phyloP scores from a whole-genome alignment of 1,140 invertebrate genomes.

The Aphidius ervi region DNA sequence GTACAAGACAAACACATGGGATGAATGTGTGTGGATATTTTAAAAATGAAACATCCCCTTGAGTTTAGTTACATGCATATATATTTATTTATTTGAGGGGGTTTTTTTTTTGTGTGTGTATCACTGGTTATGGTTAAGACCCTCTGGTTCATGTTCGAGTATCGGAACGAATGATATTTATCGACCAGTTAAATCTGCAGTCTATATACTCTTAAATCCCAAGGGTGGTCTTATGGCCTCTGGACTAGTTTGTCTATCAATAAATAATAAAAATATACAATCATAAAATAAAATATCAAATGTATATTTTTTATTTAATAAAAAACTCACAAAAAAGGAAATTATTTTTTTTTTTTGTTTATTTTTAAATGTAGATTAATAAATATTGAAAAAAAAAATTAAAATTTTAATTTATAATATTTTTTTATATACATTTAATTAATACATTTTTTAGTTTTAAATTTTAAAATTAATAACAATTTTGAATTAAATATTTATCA shows the following conservation, averaged over 20 bases:
- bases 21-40: conserved; percentile 16
- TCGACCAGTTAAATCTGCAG: conserved; percentile 47
- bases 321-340: no score
- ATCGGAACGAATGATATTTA: conserved; percentile 54
- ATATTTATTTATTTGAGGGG: no score
- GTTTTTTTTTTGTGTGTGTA: neutral
- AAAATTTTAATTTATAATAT: no score
- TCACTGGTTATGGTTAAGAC: conserved; percentile 14
- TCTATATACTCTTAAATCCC: conserved; percentile 42
- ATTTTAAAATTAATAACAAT: no score
- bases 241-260: conserved; percentile 25
- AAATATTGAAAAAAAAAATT: no score
- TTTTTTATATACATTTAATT: no score
- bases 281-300: no score
- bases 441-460: no score
- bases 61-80: conserved; percentile 41
- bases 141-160: conserved; percentile 33
- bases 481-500: no score
- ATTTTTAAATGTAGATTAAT: no score
- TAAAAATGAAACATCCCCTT: conserved; percentile 29
- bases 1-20: conserved; percentile 33
- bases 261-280: conserved; percentile 29
- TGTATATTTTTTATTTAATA: no score
- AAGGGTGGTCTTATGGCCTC: conserved; percentile 43
- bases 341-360: no score